phyloP scores from a whole-genome alignment of 2,888 invertebrate genomes.

The Parthenolecanium corni region DNA sequence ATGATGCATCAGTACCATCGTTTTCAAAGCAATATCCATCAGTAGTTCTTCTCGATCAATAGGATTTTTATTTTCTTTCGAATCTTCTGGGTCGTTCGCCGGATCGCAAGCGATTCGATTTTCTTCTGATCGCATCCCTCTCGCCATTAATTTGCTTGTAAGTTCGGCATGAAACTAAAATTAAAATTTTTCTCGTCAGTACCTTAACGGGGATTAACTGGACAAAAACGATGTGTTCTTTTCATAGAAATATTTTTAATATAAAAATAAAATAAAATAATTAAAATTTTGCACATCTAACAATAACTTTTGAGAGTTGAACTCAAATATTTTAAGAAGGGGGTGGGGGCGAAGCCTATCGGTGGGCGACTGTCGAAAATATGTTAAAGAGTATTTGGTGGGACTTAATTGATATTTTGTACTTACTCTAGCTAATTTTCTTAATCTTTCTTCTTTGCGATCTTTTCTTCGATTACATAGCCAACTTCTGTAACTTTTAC shows the following conservation, averaged over 20 bases:
- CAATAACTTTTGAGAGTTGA: too few relatives aligned
- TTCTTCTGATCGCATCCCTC: not conserved
- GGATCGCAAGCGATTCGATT: conserved; percentile 4
- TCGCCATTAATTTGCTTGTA: conserved; percentile 6
- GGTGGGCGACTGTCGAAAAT: too few relatives aligned
- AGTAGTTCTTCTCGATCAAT: conserved; percentile 36
- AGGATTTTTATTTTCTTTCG: not conserved
- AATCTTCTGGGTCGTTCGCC: conserved; percentile 3
- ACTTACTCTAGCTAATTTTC: conserved; percentile 19
- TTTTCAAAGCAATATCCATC: conserved; percentile 51
- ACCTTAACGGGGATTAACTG: too few relatives aligned
- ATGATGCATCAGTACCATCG: conserved; percentile 50
- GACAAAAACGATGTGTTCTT: too few relatives aligned
- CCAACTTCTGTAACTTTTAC: conserved; percentile 17
- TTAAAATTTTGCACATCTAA: too few relatives aligned
- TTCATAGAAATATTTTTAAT: too few relatives aligned
- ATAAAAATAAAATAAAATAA: too few relatives aligned
- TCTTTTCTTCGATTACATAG: conserved; percentile 7
- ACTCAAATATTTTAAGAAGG: too few relatives aligned
- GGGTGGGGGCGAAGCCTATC: too few relatives aligned
- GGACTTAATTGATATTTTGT: not conserved
- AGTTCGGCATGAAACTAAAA: conserved; percentile 23
- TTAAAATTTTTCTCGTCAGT: too few relatives aligned
- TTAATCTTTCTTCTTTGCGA: conserved; percentile 15
- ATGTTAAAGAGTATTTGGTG: too few relatives aligned